phyloP scores from a whole-genome alignment of 2,113 vertebrate species.

The Leptobrachium ailaonicum region DNA sequence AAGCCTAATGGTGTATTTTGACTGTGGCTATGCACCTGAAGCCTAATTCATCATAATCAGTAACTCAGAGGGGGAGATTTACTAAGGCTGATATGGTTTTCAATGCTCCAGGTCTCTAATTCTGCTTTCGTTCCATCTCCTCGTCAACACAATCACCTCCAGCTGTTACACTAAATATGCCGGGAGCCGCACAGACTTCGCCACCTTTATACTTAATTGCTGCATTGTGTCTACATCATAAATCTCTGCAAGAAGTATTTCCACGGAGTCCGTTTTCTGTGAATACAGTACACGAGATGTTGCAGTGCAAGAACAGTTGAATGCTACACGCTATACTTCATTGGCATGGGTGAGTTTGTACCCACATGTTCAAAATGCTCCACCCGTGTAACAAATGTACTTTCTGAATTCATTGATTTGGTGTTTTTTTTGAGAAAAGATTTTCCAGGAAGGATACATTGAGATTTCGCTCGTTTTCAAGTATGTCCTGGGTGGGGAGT shows the following conservation, averaged over 20 bases:
- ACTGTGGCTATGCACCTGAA: neutral
- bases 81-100: neutral
- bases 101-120: neutral
- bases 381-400: no score
- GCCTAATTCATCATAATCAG: conserved; percentile 1
- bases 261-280: neutral
- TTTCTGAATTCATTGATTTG: no score
- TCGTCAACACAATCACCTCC: neutral
- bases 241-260: conserved; percentile 1
- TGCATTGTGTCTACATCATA: neutral
- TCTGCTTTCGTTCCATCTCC: neutral
- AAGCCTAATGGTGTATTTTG: neutral
- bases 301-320: no score
- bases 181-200: neutral
- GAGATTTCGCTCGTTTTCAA: no score
- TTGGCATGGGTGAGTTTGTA: no score
- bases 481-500: no score
- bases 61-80: neutral
- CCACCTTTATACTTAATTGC: neutral
- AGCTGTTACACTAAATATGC: neutral
- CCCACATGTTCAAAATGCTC: no score
- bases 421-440: no score
- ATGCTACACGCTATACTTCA: no score
- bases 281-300: no score
- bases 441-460: no score